Conservation (phyloP, 2,888 invertebrate genomes). For the Crepidodera aurea region DNA sequence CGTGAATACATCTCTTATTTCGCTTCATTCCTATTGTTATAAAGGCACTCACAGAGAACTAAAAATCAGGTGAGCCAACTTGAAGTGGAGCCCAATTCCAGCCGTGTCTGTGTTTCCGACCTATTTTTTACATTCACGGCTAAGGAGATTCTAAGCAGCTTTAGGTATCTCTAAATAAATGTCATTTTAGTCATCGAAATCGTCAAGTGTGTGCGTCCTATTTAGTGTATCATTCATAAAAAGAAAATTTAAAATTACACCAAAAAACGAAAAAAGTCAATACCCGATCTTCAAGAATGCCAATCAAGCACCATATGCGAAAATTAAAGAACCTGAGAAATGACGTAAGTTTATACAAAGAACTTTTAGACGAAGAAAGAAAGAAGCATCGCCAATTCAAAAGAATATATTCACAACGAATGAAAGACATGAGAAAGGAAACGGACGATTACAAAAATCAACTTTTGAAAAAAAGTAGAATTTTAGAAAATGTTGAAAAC, state of each 20-base stretch:
- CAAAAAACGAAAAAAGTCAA: background rate
- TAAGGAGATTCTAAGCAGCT: no score
- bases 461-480: background rate
- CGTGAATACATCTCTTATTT: no score
- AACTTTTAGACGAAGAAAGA: background rate
- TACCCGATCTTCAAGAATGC: background rate
- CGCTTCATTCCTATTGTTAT: no score
- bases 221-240: background rate
- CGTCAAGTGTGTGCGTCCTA: background rate
- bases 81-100: no score
- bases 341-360: constrained; percentile 5
- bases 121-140: no score
- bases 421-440: background rate
- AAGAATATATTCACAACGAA: background rate
- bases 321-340: background rate
- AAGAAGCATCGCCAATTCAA: background rate
- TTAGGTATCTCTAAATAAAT: no score
- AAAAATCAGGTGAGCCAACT: no score
- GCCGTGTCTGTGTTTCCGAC: no score
- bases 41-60: no score
- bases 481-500: background rate
- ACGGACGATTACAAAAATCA: constrained; percentile 6
- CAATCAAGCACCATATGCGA: background rate
- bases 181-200: background rate
- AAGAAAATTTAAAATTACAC: background rate